Conservation (phyloP, 2,888 invertebrate genomes). For the Trachelus iudaicus region DNA sequence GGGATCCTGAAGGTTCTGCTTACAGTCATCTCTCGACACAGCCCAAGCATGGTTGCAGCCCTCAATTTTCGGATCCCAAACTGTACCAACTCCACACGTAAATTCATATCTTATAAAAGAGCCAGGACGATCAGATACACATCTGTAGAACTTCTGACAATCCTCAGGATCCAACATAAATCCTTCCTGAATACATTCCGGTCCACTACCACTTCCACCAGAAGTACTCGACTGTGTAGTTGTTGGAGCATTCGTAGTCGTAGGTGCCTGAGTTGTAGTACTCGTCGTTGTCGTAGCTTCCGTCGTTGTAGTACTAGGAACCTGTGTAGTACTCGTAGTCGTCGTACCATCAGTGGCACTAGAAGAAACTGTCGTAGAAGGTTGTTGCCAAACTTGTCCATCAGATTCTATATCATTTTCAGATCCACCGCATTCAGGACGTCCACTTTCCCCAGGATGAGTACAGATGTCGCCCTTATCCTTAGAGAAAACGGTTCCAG, state of each 20-base stretch:
- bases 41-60: slow-evolving; percentile 70
- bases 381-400: slow-evolving; percentile 11
- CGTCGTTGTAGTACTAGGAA: slow-evolving; percentile 11
- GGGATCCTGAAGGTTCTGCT: slow-evolving; percentile 16
- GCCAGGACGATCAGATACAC: slow-evolving; percentile 60
- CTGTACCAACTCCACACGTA: slow-evolving; percentile 70
- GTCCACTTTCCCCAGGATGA: slow-evolving; percentile 75
- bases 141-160: slow-evolving; percentile 64
- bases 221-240: not conserved
- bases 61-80: slow-evolving; percentile 70
- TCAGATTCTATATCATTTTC: slow-evolving; percentile 68
- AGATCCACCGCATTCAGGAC: slow-evolving; percentile 74
- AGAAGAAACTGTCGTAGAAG: not conserved
- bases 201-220: not conserved
- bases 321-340: slow-evolving; percentile 5
- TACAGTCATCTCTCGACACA: slow-evolving; percentile 46
- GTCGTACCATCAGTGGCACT: slow-evolving; percentile 13
- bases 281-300: slow-evolving; percentile 14
- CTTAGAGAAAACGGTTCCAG: slow-evolving; percentile 76
- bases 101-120: slow-evolving; percentile 67
- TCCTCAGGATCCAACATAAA: slow-evolving; percentile 64
- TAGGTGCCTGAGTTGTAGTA: slow-evolving; percentile 3
- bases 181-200: slow-evolving; percentile 60
- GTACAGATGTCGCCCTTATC: slow-evolving; percentile 75
- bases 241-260: slow-evolving; percentile 17